Evolutionary conservation across 2,113 vertebrate genomes (phyloP), one percentile per base, ranked within the genome.

Genomic region (Passer domesticus): DNA sequence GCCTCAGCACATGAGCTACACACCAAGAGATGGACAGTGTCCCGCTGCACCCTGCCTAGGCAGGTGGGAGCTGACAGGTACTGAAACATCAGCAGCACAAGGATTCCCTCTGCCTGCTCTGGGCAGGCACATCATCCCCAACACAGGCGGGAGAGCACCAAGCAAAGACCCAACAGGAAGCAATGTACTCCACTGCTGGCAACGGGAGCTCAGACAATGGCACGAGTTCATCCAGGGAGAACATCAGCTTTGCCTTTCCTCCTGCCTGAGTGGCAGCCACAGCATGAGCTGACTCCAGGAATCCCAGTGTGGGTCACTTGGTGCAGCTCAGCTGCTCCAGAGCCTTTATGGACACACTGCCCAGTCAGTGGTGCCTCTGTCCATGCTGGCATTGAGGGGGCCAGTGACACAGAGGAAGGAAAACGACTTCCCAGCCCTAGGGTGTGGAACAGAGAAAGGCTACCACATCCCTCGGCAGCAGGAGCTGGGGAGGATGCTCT

Each of bases 331-430:
- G 41, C 31, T 21, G 52, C 67, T 49, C n/a, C 6, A 10, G 23
- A 56, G 33, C 52, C 73, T 21, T 46, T 31, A 31, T 0, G 11
- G 74, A 12, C 39, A 15, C 6, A 2, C 69, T 67, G 70, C 67
- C 62, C 47, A 19, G 1, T 2, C 2, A 0, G 19, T 4, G 2
- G 6, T 50, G 60, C 66, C 78, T 82, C 75, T 0, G 0, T 46
- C 25, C 4, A 0, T 2, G 3, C 81, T 33, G 2, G 44, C 11
- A 4, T 0, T 19, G 87, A 62, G n/a, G 0, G n/a, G 28, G 70
- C 49, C 68, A 30, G 19, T 0, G 0, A 72, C 41, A 23, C 27
- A 6, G 46, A 33, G 59, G 39, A n/a, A 85, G 70, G 47, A 39
- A 66, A 91, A 44, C 24, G 69, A 81, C 43, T 46, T 47, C 18